These are phyloP conservation scores for Gambusia holbrooki DNA, from an alignment of 2,113 vertebrate genomes.

Conservation along the genomic window DNA sequence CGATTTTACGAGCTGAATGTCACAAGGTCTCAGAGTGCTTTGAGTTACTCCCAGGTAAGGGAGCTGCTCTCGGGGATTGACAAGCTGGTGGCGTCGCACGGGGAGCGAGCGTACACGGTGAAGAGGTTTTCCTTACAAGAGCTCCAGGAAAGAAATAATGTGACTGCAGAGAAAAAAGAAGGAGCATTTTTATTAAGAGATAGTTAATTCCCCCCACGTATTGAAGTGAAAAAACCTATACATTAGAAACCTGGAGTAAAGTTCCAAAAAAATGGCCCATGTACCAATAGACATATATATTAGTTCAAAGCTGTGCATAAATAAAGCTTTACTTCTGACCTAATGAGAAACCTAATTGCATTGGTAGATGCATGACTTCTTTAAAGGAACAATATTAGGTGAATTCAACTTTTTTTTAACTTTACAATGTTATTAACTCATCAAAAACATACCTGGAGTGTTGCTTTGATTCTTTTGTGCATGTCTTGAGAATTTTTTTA, in stretches of 20 bases:
- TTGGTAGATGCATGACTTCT: too few relatives aligned
- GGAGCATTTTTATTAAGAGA: conserved; percentile 20
- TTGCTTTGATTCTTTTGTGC: too few relatives aligned
- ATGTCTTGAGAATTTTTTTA: too few relatives aligned
- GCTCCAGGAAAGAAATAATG: conserved; percentile 35
- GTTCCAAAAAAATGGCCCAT: background rate
- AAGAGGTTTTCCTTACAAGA: conserved; percentile 50
- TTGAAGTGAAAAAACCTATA: background rate
- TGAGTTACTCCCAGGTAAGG: conserved; percentile 54
- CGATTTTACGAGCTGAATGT: conserved; percentile 48
- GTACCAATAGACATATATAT: background rate
- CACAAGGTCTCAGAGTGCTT: conserved; percentile 17
- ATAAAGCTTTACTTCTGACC: too few relatives aligned
- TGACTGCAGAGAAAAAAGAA: conserved; percentile 6
- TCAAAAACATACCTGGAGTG: too few relatives aligned
- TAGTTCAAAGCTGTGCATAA: background rate
- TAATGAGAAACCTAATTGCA: too few relatives aligned
- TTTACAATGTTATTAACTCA: too few relatives aligned
- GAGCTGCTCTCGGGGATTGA: conserved; percentile 46
- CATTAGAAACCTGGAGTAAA: background rate
- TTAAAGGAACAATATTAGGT: too few relatives aligned
- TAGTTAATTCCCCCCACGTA: background rate
- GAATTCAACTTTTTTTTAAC: too few relatives aligned
- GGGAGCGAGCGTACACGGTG: conserved; percentile 1
- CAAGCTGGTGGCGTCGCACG: conserved; percentile 47